Evolutionary conservation across 1,140 invertebrate species (phyloP).

Genomic region (Nasonia vitripennis): DNA sequence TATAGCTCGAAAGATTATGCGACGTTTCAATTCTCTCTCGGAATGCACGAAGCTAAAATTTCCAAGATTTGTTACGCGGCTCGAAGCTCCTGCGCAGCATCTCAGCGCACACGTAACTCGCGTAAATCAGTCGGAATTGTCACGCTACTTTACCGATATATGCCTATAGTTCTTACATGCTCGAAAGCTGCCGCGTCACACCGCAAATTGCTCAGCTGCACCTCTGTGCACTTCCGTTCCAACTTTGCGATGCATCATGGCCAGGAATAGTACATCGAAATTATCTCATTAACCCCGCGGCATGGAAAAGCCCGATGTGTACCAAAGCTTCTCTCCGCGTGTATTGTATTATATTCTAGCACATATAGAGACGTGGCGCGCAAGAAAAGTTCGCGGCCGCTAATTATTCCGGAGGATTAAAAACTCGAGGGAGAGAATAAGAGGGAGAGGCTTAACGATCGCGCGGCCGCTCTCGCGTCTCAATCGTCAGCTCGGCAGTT

Average conservation of each 20-base stretch:
- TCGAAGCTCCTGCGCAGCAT: not conserved
- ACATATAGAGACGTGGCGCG: constrained; percentile 10
- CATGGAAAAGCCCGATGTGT: too few species aligned
- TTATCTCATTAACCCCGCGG: not conserved
- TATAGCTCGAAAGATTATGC: too few species aligned
- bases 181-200: too few species aligned
- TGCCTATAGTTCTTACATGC: too few species aligned
- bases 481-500: constrained; percentile 32
- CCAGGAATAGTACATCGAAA: not conserved
- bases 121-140: not conserved
- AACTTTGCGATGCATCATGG: too few species aligned
- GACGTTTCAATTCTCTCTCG: too few species aligned
- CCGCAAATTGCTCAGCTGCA: too few species aligned
- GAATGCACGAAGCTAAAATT: too few species aligned
- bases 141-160: not conserved
- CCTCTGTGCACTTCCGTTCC: too few species aligned
- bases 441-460: constrained; percentile 26
- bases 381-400: not conserved
- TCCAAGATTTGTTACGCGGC: too few species aligned
- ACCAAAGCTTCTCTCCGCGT: too few species aligned
- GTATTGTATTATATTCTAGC: not conserved
- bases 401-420: constrained; percentile 13
- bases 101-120: too few species aligned
- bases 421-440: not conserved
- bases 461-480: constrained; percentile 5